Base-by-base conservation (phyloP, 2,888 invertebrate species). In the Melolontha melolontha region DNA sequence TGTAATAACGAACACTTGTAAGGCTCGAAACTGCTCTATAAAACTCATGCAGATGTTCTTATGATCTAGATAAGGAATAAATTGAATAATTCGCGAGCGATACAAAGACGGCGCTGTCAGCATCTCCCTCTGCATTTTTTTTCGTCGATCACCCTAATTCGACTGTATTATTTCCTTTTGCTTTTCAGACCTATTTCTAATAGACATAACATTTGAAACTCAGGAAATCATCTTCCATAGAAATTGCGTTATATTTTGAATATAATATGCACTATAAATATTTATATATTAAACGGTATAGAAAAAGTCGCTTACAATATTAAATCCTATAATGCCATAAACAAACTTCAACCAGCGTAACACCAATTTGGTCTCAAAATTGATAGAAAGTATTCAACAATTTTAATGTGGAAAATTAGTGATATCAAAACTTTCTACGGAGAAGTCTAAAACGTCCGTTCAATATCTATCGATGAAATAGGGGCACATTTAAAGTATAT, bases 1-100 rank as follows among this genome's bases (percentile, higher is more conserved):
- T 67, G 75, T 73, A 74, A 77, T 78, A 76, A 78, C 74, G 72
- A 77, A 77, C 79, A 78, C 76, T 79, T 78, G 78, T 75, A 76
- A 74, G 75, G 71, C 70, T 76, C 74, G 75, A 77, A 76, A 75
- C 72, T 73, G 73, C 74, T 73, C 59, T 75, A 78, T 79, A 79
- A 79, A 78, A 73, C 72, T 75, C 74, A 76, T 77, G 74, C 77
- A 76, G 74, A 76, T 75, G 74, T 73, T 67, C 66, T 72, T 71
- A 76, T 76, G 34, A 57, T 66, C 59, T 44, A 59, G 59, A 59
- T 68, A 73, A 66, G 51, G 70, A 64, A 71, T 69, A 70, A 70
- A 73, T 72, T 72, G 72, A 73, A 73, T 73, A 73, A 73, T 73
- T 71, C 66, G 71, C 52, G 69, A 71, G 68, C 67, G 69, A 70